A percentile compares a stretch with the other conserved stretches of the same genome.
Evolutionary conservation across 1,140 invertebrate genomes (phyloP).

Genomic region (Goniozus legneri): DNA sequence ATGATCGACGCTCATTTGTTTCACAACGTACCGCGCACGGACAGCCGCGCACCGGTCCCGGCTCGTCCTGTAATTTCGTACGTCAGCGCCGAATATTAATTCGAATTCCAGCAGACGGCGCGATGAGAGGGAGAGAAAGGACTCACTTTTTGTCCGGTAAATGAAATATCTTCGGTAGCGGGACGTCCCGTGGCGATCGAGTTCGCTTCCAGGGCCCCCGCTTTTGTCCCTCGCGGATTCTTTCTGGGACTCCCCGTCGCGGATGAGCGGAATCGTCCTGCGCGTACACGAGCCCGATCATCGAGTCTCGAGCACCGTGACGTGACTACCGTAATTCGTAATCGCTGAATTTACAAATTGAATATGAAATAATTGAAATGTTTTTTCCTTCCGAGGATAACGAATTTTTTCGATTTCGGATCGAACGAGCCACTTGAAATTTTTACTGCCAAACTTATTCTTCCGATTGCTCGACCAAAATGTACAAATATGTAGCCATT

Average conservation of each 20-base stretch:
- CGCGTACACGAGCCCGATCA: too few species aligned
- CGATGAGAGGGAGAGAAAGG: too few species aligned
- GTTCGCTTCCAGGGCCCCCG: slow-evolving; percentile 42
- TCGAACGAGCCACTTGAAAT: too few species aligned
- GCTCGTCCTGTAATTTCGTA: slow-evolving; percentile 48
- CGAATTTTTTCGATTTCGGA: too few species aligned
- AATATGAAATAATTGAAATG: too few species aligned
- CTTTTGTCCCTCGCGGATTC: slow-evolving; percentile 41
- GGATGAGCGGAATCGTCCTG: slow-evolving; percentile 48
- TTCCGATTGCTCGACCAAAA: too few species aligned
- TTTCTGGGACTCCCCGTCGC: slow-evolving; percentile 40
- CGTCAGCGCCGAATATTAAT: slow-evolving; percentile 56
- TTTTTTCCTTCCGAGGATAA: too few species aligned
- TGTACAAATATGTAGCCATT: too few species aligned
- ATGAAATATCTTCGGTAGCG: slow-evolving; percentile 51
- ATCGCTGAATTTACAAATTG: too few species aligned
- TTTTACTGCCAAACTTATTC: too few species aligned
- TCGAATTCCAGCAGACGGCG: slow-evolving; percentile 47
- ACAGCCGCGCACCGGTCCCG: slow-evolving; percentile 16
- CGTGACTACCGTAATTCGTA: too few species aligned
- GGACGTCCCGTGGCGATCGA: slow-evolving; percentile 40
- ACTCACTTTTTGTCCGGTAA: slow-evolving; percentile 43
- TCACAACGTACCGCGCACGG: slow-evolving; percentile 13
- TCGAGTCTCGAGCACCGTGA: too few species aligned
- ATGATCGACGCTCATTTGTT: slow-evolving; percentile 51